Evolutionary conservation across 2,113 vertebrate genomes (phyloP).

Genomic region (Pogonocichla stellata): DNA sequence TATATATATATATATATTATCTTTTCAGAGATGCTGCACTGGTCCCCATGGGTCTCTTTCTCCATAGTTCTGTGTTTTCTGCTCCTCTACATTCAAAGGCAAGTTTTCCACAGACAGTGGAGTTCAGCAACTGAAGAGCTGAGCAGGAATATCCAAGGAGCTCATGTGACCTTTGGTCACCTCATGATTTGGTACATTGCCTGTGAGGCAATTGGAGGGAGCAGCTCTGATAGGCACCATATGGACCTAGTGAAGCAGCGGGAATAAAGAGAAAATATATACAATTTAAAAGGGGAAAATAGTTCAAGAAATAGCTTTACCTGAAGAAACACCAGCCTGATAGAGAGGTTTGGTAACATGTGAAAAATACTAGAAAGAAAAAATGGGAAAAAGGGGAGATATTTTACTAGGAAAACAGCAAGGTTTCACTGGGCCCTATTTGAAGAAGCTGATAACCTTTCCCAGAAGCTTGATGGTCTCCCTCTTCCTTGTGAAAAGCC

Average conservation of each 20-base stretch:
- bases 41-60: fast-evolving
- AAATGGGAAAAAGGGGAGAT: not conserved
- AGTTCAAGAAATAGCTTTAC: not conserved
- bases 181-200: not conserved
- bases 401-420: not conserved
- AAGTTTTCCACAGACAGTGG: not conserved
- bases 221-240: not conserved
- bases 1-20: not conserved
- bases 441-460: not conserved
- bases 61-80: not conserved
- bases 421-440: not conserved
- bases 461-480: not conserved
- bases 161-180: not conserved
- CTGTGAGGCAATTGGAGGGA: not conserved
- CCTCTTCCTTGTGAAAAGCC: not conserved
- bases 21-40: not conserved
- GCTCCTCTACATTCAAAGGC: not conserved
- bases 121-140: not conserved
- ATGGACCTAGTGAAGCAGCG: not conserved
- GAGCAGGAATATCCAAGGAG: not conserved
- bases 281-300: not conserved
- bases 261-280: not conserved
- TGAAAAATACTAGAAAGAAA: not conserved
- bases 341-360: not conserved
- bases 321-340: not conserved